These are phyloP conservation scores for Protobothrops mucrosquamatus DNA, from an alignment of 2,113 vertebrate genomes.

Conservation along the genomic window DNA sequence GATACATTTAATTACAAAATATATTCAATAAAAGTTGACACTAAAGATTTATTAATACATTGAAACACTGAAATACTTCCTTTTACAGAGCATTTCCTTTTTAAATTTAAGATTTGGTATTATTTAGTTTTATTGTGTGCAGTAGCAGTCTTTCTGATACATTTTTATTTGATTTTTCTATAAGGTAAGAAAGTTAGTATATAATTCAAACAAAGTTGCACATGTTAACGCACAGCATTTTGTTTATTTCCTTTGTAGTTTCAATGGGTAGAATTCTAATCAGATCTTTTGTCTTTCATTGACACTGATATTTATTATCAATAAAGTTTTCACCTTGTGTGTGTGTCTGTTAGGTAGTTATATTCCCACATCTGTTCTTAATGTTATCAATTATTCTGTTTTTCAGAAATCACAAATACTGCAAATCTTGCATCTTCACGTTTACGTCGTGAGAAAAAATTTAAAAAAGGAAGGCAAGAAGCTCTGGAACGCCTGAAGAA, in stretches of 20 bases:
- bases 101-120: not conserved
- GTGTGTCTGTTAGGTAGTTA: not conserved
- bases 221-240: not conserved
- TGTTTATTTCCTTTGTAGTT: not conserved
- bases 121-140: not conserved
- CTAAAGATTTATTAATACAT: not conserved
- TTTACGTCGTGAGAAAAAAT: constrained; percentile 86
- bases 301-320: not conserved
- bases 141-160: not conserved
- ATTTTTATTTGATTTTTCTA: not conserved
- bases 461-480: constrained; percentile 85
- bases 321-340: not conserved
- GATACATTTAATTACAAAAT: not conserved
- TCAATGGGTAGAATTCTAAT: not conserved
- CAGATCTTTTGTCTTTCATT: not conserved
- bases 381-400: not conserved
- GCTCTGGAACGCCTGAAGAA: constrained; percentile 90
- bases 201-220: not conserved
- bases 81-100: not conserved
- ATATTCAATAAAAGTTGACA: not conserved
- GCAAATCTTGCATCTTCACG: constrained; percentile 77
- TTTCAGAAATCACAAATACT: constrained; percentile 57
- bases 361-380: not conserved
- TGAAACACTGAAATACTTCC: not conserved
- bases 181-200: not conserved